Base-by-base conservation (phyloP, 1,140 invertebrate genomes). In the Monochamus saltuarius region DNA sequence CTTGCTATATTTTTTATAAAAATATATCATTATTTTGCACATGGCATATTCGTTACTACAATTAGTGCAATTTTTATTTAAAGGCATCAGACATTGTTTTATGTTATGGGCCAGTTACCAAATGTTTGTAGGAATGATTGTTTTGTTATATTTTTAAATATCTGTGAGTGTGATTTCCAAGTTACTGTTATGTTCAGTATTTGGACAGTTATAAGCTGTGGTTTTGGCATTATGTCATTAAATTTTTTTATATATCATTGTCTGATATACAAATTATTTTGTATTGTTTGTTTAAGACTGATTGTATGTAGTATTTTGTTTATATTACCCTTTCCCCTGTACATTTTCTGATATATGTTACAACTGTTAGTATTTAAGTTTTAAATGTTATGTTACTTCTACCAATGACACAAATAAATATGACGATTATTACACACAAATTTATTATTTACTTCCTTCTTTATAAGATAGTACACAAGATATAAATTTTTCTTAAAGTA, bases 261-360 rank as follows among this genome's bases (percentile, higher is more conserved):
- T 16, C 19, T 47, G 13, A 29, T 47, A 19, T 47, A 47, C 19
- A 19, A 19, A 19, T 47, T 16, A 17, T 51, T 51, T 17, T 45
- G 53, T 45, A 56, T 56, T 56, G 45, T 56, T 56, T 45, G 40
- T 56, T 56, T 56, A 43, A 56, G 53, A 56, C 53, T 56, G 53
- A 56, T 56, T 56, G 38, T 56, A 56, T 56, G 53, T 56, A 56
- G 42, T 56, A 37, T 34, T 46, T 56, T 56, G 53, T 54, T 54
- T 39, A 54, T 39, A 56, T 13, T 34, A 35, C 45, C 35, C 19
- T 13, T 17, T 8, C 38, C 16, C 29, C 7, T 56, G 53, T 56
- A 56, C 13, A 56, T 56, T 56, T 55, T 53, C 34, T 45, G 11
- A 34, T n/a, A 14, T 17, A 53, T 14, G 35, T 45, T 56, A 56